Evolutionary conservation across 2,797 vertebrate genomes (phyloP).

Genomic region (Microtus agrestis): DNA sequence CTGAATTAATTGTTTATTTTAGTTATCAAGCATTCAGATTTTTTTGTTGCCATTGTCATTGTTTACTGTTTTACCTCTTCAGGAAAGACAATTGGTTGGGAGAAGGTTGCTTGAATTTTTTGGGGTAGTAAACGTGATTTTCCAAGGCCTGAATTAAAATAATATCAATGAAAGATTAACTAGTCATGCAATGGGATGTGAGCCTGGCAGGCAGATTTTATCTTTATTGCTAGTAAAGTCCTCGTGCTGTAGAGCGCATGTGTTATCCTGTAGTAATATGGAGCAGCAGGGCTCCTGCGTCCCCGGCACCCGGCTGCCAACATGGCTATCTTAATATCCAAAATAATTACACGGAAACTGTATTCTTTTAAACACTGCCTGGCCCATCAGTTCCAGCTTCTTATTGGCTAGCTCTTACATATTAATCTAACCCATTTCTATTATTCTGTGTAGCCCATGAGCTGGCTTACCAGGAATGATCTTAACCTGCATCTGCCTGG

Average conservation of each 20-base stretch:
- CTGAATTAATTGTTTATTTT: background rate
- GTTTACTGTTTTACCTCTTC: background rate
- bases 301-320: too few species aligned
- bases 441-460: too few species aligned
- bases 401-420: too few species aligned
- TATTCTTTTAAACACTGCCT: too few species aligned
- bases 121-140: background rate
- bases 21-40: background rate
- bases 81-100: rapidly evolving
- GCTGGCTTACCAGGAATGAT: too few species aligned
- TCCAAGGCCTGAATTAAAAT: background rate
- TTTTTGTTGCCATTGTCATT: background rate
- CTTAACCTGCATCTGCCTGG: too few species aligned
- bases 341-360: too few species aligned
- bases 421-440: too few species aligned
- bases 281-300: too few species aligned
- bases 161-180: background rate
- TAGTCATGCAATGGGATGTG: background rate
- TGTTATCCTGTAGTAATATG: too few species aligned
- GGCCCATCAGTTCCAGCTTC: too few species aligned
- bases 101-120: background rate
- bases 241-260: background rate
- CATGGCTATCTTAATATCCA: too few species aligned
- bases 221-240: background rate
- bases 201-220: background rate